Conservation (phyloP, 2,888 invertebrate genomes). For the Macaria liturata region DNA sequence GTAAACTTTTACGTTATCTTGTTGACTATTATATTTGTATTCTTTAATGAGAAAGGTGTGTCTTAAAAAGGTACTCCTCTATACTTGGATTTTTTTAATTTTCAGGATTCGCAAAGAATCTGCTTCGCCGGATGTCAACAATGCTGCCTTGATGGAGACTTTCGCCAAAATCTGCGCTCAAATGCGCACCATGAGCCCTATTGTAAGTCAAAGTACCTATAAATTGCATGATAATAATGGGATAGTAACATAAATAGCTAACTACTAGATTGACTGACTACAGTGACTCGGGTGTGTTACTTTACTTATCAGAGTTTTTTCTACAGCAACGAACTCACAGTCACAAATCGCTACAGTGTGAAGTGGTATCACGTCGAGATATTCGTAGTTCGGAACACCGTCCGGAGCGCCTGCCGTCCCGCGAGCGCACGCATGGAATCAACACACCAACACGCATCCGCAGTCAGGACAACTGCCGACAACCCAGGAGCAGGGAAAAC, state of each 20-base stretch:
- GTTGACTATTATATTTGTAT: too few species aligned
- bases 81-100: neutral
- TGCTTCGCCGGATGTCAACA: constrained; percentile 45
- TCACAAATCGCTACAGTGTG: constrained; percentile 73
- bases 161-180: constrained; percentile 69
- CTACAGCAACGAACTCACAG: constrained; percentile 61
- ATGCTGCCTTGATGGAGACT: constrained; percentile 61
- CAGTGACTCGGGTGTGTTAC: neutral
- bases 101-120: constrained; percentile 46
- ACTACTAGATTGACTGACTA: neutral
- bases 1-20: neutral
- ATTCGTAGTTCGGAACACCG: constrained; percentile 47
- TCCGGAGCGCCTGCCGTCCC: constrained; percentile 46
- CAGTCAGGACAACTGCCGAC: constrained; percentile 56
- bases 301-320: neutral
- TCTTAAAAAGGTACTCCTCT: neutral
- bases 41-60: too few species aligned
- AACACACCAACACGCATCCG: constrained; percentile 50
- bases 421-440: constrained; percentile 50
- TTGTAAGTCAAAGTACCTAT: constrained; percentile 5
- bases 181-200: constrained; percentile 41
- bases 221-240: too few species aligned
- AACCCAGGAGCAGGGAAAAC: constrained; percentile 26
- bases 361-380: constrained; percentile 49
- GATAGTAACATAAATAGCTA: too few species aligned